phyloP scores from a whole-genome alignment of 2,888 invertebrate species.

The Hedya salicella region DNA sequence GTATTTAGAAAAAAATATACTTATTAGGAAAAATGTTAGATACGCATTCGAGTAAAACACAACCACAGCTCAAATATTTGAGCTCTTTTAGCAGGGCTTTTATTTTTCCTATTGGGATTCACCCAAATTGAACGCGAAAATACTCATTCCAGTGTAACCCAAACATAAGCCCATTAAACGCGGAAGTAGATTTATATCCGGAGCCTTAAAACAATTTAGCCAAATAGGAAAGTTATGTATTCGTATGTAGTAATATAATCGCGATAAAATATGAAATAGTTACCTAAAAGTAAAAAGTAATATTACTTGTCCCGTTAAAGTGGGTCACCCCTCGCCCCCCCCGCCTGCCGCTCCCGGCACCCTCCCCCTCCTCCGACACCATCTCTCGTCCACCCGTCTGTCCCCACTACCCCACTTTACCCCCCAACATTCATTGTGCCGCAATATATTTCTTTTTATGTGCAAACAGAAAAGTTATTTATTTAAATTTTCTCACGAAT shows the following conservation, averaged over 20 bases:
- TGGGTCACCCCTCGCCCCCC: conserved; percentile 81
- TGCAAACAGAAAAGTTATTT: conserved; percentile 86
- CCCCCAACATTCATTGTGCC: conserved; percentile 85
- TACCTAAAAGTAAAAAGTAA: conserved; percentile 86
- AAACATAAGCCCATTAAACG: neutral
- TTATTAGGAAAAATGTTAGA: no score
- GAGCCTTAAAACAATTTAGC: conserved; percentile 51
- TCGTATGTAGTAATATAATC: conserved; percentile 69
- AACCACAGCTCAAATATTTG: neutral
- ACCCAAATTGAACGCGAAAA: neutral
- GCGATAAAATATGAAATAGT: conserved; percentile 84
- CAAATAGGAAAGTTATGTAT: conserved; percentile 59
- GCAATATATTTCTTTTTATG: conserved; percentile 86
- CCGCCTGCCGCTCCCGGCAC: conserved; percentile 50
- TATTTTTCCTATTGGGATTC: conserved; percentile 2
- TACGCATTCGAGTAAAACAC: no score
- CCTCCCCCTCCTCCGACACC: conserved; percentile 58
- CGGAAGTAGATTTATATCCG: conserved; percentile 20
- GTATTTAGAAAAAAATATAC: no score
- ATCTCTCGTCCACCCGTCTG: conserved; percentile 73
- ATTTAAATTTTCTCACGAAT: conserved; percentile 86
- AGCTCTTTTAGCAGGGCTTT: neutral
- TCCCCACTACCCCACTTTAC: conserved; percentile 72
- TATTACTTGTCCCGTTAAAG: conserved; percentile 85
- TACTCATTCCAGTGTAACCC: neutral